A percentile compares a stretch with the other conserved stretches of the same genome.
Evolutionary conservation across 2,888 invertebrate species (phyloP).

Genomic region (Busseola fusca): DNA sequence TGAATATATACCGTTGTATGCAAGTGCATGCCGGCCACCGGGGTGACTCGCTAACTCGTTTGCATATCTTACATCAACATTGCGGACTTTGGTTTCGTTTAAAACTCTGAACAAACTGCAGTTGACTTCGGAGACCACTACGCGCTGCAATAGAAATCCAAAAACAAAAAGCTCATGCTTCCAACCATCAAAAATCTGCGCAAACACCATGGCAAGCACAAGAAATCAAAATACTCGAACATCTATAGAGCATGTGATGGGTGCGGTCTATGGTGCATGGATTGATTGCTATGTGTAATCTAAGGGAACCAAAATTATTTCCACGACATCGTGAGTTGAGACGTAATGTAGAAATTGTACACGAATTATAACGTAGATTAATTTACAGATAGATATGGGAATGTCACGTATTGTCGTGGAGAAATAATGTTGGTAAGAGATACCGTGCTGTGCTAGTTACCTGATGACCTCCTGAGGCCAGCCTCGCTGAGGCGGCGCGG

Average conservation of each 20-base stretch:
- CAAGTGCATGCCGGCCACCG: slow-evolving; percentile 80
- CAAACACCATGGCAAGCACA: slow-evolving; percentile 70
- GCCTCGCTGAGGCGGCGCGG: slow-evolving; percentile 93
- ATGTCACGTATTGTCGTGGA: slow-evolving; percentile 56
- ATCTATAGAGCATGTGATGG: slow-evolving; percentile 68
- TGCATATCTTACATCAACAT: slow-evolving; percentile 78
- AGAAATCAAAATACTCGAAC: slow-evolving; percentile 62
- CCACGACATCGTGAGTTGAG: slow-evolving; percentile 49
- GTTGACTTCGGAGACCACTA: slow-evolving; percentile 78
- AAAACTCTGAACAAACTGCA: slow-evolving; percentile 82
- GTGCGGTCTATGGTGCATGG: slow-evolving; percentile 66
- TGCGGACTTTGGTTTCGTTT: slow-evolving; percentile 77
- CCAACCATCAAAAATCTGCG: slow-evolving; percentile 64
- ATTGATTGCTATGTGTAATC: slow-evolving; percentile 45
- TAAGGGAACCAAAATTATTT: slow-evolving; percentile 56
- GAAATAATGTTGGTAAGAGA: slow-evolving; percentile 55
- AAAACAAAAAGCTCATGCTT: slow-evolving; percentile 71
- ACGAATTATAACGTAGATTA: slow-evolving; percentile 47
- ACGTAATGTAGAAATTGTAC: slow-evolving; percentile 23
- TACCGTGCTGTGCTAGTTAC: slow-evolving; percentile 83
- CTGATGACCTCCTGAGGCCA: slow-evolving; percentile 93
- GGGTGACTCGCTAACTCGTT: slow-evolving; percentile 78
- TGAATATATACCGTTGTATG: slow-evolving; percentile 79
- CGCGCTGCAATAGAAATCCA: slow-evolving; percentile 62
- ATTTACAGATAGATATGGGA: slow-evolving; percentile 50